Evolutionary conservation across 1,140 invertebrate species (phyloP).

Genomic region (Brachionus plicatilis): DNA sequence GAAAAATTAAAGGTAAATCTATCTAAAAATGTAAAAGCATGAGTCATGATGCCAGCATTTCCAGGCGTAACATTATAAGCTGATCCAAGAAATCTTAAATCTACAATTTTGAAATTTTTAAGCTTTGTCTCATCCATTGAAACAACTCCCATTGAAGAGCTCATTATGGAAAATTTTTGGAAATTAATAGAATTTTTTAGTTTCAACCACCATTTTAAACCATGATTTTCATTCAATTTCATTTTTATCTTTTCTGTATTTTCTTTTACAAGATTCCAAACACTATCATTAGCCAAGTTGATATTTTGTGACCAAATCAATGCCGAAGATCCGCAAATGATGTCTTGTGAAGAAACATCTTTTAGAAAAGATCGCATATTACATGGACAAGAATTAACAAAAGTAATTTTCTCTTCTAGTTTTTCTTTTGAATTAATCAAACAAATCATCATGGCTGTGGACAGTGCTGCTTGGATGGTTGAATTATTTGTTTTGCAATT

Average conservation of each 20-base stretch:
- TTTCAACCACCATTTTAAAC: slow-evolving; percentile 30
- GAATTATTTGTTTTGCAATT: not conserved
- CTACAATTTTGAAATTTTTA: not conserved
- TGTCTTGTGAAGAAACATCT: not conserved
- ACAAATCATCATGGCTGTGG: not conserved
- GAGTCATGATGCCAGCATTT: not conserved
- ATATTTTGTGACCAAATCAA: slow-evolving; percentile 18
- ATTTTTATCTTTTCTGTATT: not conserved
- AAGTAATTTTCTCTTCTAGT: not conserved
- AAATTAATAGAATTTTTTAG: not conserved
- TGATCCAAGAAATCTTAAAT: slow-evolving; percentile 26
- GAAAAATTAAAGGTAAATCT: slow-evolving; percentile 39
- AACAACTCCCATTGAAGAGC: slow-evolving; percentile 35
- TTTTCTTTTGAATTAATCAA: not conserved
- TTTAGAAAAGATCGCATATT: slow-evolving; percentile 5
- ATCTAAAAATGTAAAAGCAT: slow-evolving; percentile 2
- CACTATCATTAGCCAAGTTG: not conserved
- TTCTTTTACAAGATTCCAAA: not conserved
- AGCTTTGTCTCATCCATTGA: not conserved
- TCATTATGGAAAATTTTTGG: slow-evolving; percentile 32
- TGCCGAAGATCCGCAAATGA: slow-evolving; percentile 23
- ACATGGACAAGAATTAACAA: slow-evolving; percentile 28
- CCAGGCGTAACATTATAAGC: not conserved
- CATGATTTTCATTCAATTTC: not conserved
- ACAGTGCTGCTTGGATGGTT: slow-evolving; percentile 5